Conservation (phyloP, 2,113 vertebrate genomes). For the Myotis davidii region DNA sequence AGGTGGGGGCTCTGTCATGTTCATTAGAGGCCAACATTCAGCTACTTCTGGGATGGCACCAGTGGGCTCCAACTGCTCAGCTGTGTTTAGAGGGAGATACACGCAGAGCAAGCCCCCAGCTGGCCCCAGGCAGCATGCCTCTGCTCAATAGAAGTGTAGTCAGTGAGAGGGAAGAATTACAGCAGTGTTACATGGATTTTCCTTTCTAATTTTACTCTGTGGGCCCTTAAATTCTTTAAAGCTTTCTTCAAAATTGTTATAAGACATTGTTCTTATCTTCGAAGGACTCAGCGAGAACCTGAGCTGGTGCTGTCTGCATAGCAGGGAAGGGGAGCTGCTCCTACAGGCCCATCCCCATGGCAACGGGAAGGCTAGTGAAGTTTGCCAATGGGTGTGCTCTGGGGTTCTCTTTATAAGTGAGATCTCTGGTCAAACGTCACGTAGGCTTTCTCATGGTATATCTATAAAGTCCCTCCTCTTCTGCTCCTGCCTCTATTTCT, state of each 20-base stretch:
- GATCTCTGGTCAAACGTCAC: background rate
- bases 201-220: background rate
- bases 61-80: background rate
- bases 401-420: background rate
- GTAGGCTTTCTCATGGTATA: rapidly evolving
- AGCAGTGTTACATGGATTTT: too few species aligned
- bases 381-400: background rate
- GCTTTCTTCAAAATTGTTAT: background rate
- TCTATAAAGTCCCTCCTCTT: background rate
- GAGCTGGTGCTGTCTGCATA: background rate
- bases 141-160: background rate
- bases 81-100: background rate
- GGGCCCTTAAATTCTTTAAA: background rate
- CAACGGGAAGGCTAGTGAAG: background rate
- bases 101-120: background rate
- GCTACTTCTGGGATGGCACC: rapidly evolving
- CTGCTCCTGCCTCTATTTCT: background rate
- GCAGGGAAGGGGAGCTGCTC: rapidly evolving
- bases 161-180: background rate
- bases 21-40: background rate
- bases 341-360: too few species aligned
- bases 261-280: background rate
- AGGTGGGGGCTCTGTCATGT: background rate
- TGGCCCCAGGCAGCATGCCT: background rate
- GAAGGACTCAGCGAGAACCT: background rate